Evolutionary conservation across 2,797 vertebrate species (phyloP), one percentile per base, ranked within the genome.

Genomic region (Artibeus lituratus): DNA sequence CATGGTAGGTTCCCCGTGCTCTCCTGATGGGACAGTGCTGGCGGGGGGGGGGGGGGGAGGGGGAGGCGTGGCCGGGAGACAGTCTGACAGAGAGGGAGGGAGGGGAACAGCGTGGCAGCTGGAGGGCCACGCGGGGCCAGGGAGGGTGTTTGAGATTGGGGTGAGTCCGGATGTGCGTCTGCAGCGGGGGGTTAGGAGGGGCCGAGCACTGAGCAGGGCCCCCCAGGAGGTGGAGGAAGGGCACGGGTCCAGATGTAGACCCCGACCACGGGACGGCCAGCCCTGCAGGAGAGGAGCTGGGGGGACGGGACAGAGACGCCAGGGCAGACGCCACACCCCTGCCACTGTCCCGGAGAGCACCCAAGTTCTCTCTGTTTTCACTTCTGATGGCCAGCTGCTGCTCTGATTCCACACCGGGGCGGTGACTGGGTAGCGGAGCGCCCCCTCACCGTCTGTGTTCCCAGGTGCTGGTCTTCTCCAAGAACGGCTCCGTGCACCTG

Each of bases 401-500:
- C 32, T 35, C 59, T 22, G 3, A 1, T 2, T 92, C 29, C 44
- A 24, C 5, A 11, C 7, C 7, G 73, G n/a, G 57, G 24, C 5
- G 62, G 21, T 2, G 84, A 32, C 74, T 12, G 26, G 0, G 42
- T 1, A 29, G 26, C 21, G 35, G 10, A 14, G 53, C 81, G 57
- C 8, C 82, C 5, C 44, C 10, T 76, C 35, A 4, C 0, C 19
- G 0, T 89, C 35, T 90, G 82, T 94, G 44, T 51, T 88, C 19
- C 94, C 97, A 99, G 98, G 96, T 98, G 65, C 96, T 99, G 67
- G 26, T 98, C 91, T 98, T 98, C 80, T 97, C 19, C 90, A 97
- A 93, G 95, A 95, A 97, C 2, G 98, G 98, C 24, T 97, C 87
- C 0, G 87, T 98, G 82, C 96, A 95, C 47, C 97, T 98, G 80